These are phyloP conservation scores for Amphiduros pacificus DNA, from an alignment of 2,888 invertebrate genomes.

Conservation along the genomic window DNA sequence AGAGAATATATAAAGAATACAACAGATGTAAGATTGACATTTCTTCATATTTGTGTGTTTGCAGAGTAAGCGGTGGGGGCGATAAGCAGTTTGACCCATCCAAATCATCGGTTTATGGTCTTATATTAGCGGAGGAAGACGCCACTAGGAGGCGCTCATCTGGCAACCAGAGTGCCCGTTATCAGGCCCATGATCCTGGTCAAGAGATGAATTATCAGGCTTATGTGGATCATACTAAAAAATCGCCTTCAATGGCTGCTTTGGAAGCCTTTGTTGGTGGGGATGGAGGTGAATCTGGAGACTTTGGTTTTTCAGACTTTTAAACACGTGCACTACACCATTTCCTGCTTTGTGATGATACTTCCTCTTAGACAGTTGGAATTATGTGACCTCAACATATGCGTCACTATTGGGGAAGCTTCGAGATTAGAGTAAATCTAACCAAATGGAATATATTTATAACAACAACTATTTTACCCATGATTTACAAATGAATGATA, in stretches of 20 bases:
- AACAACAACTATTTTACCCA: too few relatives aligned
- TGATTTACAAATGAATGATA: too few relatives aligned
- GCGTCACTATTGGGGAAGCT: too few relatives aligned
- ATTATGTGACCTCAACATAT: too few relatives aligned
- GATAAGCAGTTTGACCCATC: slow-evolving; percentile 28
- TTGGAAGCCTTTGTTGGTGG: slow-evolving; percentile 2
- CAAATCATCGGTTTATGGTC: slow-evolving; percentile 26
- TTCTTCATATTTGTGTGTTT: too few relatives aligned
- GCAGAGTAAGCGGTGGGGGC: slow-evolving; percentile 14
- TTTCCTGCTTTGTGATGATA: background rate
- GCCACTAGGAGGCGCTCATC: too few relatives aligned
- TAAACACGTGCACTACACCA: background rate
- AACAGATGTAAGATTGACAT: too few relatives aligned
- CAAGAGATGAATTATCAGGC: slow-evolving; percentile 15
- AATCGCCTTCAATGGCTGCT: slow-evolving; percentile 19
- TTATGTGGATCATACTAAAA: slow-evolving; percentile 14
- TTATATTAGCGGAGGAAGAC: slow-evolving; percentile 30
- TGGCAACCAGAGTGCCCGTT: slow-evolving; percentile 15
- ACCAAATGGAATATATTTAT: too few relatives aligned
- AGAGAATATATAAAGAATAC: too few relatives aligned
- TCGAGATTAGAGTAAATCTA: too few relatives aligned
- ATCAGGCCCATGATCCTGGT: background rate
- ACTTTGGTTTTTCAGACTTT: slow-evolving; percentile 9
- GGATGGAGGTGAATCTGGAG: background rate
- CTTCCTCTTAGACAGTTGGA: too few relatives aligned